phyloP scores from a whole-genome alignment of 2,113 vertebrate genomes.

The Nothocercus nigrocapillus region DNA sequence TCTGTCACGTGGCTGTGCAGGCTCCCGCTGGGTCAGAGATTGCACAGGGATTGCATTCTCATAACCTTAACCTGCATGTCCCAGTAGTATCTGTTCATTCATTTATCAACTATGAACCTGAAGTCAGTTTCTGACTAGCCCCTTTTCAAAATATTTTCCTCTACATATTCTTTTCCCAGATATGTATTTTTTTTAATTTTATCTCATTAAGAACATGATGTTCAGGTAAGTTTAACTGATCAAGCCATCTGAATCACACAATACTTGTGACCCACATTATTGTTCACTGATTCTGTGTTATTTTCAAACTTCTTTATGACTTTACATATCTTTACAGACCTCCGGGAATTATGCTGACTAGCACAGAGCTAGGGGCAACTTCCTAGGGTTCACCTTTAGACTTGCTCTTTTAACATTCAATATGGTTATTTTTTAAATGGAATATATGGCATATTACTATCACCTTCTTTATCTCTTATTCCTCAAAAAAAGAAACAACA shows the following conservation, averaged over 20 bases:
- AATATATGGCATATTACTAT: background rate
- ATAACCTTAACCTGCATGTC: background rate
- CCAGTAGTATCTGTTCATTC: background rate
- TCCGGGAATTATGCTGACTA: background rate
- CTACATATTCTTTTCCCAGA: background rate
- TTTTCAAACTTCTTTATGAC: background rate
- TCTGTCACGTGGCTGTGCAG: background rate
- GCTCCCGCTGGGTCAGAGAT: background rate
- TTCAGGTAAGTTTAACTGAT: background rate
- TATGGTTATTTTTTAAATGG: background rate
- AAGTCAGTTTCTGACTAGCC: conserved; percentile 1
- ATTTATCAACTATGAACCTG: background rate
- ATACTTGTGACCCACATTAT: background rate
- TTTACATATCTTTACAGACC: background rate
- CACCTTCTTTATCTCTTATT: background rate
- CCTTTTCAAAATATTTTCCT: background rate
- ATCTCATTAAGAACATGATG: background rate
- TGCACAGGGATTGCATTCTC: background rate
- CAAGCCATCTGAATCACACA: background rate
- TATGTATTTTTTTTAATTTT: background rate
- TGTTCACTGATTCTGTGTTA: background rate
- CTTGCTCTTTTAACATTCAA: background rate
- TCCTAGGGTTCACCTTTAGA: background rate
- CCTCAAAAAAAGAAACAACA: background rate
- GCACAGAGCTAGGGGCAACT: background rate